Evolutionary conservation across 2,888 invertebrate species (phyloP), one percentile per base, ranked within the genome.

Genomic region (Apamea sordens): DNA sequence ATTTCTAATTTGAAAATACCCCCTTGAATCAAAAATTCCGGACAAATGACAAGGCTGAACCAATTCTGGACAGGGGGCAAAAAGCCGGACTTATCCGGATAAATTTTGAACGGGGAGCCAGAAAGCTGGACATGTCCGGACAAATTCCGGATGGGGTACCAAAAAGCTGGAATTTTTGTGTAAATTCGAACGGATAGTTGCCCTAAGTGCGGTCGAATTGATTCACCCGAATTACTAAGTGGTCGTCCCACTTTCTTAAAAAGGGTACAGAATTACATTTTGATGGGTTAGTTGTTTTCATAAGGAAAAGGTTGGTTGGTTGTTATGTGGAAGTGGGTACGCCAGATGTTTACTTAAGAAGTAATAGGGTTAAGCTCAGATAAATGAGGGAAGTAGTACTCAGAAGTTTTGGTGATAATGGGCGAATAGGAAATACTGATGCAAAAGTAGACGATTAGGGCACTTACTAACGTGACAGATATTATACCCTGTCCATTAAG

Each of bases 191-290:
- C 1, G 11, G 11, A 56, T n/a, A n/a, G 59, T n/a, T 41, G 59
- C 36, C 36, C 36, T 86, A 73, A 77, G 70, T 76, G 83, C 70
- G 86, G 79, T 82, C 76, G 56, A 85, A 88, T 89, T 86, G 85
- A 86, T 83, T 82, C 65, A 71, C 47, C 56, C 68, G 44, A 83
- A 84, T 78, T 47, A 61, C 41, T 79, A 73, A 79, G 50, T 64
- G 36, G 79, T 63, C 83, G 65, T 73, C n/a, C 75, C n/a, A 79
- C 28, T 81, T 83, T 79, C 76, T 79, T 74, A 77, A 71, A 84
- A 84, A 82, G 79, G 81, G 77, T 79, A 74, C 63, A 70, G 63
- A 77, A 71, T 78, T 87, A 83, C 80, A 77, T 73, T 77, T 87
- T 80, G 78, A 84, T 79, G 70, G 80, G 71, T 67, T 41, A 21